Evolutionary conservation across 2,888 invertebrate genomes (phyloP).

Genomic region (Andrena trimmerana): DNA sequence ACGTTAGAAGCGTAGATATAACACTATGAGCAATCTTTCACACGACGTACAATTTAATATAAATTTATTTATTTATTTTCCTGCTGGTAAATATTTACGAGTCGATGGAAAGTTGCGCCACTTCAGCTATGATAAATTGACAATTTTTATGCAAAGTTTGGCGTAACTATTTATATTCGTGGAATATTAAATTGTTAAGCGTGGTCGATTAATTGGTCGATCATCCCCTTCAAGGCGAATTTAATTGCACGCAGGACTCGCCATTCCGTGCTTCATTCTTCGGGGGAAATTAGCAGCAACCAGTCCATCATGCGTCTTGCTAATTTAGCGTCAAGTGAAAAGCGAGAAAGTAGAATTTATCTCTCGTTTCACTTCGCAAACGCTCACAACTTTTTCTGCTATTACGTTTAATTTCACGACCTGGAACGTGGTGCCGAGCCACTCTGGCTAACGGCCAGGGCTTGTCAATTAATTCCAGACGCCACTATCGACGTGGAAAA

Average conservation of each 20-base stretch:
- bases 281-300: not conserved
- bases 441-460: not conserved
- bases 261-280: not conserved
- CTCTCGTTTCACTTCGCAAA: conserved; percentile 39
- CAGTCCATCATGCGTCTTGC: conserved; percentile 12
- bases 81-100: too few relatives aligned
- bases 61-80: too few relatives aligned
- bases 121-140: too few relatives aligned
- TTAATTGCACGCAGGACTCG: not conserved
- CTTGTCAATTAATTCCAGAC: not conserved
- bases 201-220: too few relatives aligned
- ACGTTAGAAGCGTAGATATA: conserved; percentile 11
- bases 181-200: too few relatives aligned
- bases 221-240: not conserved
- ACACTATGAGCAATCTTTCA: not conserved
- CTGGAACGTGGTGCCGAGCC: not conserved
- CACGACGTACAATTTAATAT: conserved; percentile 7
- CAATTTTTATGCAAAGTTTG: too few relatives aligned
- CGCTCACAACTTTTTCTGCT: not conserved
- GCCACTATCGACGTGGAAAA: too few relatives aligned
- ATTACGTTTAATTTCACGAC: conserved; percentile 8
- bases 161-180: too few relatives aligned
- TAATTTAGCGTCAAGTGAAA: conserved; percentile 52
- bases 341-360: conserved; percentile 54
- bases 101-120: too few relatives aligned